Evolutionary conservation across 2,888 invertebrate species (phyloP), one percentile per base, ranked within the genome.

Genomic region (Helobdella robusta): DNA sequence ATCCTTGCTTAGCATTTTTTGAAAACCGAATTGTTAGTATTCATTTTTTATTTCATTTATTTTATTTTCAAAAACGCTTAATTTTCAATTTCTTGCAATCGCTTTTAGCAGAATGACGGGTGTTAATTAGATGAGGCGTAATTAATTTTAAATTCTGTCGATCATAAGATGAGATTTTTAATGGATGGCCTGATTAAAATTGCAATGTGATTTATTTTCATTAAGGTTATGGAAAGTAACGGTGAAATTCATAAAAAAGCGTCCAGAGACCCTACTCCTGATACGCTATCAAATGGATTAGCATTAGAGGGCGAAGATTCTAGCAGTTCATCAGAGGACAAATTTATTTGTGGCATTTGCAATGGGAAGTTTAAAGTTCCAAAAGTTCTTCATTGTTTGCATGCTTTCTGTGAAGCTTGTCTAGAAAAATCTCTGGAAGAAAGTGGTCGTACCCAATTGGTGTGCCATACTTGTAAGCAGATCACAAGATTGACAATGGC

Each of bases 391-490:
- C 86, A 88, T 74, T 95, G 94, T 81, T 86, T 95, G 78, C 94
- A 95, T 83, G 90, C 90, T 62, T 93, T 91, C 82, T 95, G 94
- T 82, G 89, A 91, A 82, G 85, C 85, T 72, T 95, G 94, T 81
- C 84, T 95, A 75, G 87, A 88, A 77, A 88, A 89, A 62, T 62
- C 62, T 78, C 83, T 87, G 75, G 82, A 89, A 6, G 85, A 65
- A 28, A 35, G 59, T 46, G 63, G 61, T 23, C 58, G 50, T 32
- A 64, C 32, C 28, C 34, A 48, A 28, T 48, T 36, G 32, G 28
- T 40, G 35, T 59, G 64, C 25, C 58, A 44, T n/a, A 60, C 54
- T 18, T 64, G 68, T 52, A 64, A 59, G 23, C 67, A 68, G 35
- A 58, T 40, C 78, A 91, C 91, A 67, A 86, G 85, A 28, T 59